Conservation (phyloP, 2,113 vertebrate species). For the Irena cyanogastra region DNA sequence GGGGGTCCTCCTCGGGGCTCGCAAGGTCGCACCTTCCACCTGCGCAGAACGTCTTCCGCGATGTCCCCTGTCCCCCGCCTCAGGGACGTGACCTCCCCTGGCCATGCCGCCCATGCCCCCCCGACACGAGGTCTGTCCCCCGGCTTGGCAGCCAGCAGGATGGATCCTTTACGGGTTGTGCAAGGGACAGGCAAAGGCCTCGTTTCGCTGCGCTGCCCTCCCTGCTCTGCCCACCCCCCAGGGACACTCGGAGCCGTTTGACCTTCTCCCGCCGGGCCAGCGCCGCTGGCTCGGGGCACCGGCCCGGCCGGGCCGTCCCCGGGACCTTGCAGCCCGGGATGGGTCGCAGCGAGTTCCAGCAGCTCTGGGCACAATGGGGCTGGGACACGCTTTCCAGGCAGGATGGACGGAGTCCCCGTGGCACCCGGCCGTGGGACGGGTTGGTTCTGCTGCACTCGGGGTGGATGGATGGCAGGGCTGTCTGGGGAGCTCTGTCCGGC, state of each 20-base stretch:
- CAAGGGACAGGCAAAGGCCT: neutral
- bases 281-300: neutral
- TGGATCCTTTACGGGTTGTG: conserved; percentile 12
- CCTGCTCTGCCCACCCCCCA: neutral
- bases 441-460: rapidly evolving
- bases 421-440: neutral
- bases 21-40: neutral
- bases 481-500: neutral
- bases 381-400: neutral
- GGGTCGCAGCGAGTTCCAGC: rapidly evolving
- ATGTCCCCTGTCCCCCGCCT: neutral
- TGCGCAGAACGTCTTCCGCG: neutral
- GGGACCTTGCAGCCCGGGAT: rapidly evolving
- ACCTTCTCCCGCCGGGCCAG: neutral
- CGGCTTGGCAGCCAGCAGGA: neutral
- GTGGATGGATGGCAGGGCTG: neutral
- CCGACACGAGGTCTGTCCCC: neutral
- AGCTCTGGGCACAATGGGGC: rapidly evolving
- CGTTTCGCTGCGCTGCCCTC: neutral
- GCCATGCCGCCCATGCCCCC: neutral
- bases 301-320: neutral
- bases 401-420: neutral
- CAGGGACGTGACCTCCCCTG: neutral
- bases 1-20: neutral
- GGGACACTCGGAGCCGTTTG: neutral